Conservation (phyloP, 2,113 vertebrate genomes). For the Phainopepla nitens region DNA sequence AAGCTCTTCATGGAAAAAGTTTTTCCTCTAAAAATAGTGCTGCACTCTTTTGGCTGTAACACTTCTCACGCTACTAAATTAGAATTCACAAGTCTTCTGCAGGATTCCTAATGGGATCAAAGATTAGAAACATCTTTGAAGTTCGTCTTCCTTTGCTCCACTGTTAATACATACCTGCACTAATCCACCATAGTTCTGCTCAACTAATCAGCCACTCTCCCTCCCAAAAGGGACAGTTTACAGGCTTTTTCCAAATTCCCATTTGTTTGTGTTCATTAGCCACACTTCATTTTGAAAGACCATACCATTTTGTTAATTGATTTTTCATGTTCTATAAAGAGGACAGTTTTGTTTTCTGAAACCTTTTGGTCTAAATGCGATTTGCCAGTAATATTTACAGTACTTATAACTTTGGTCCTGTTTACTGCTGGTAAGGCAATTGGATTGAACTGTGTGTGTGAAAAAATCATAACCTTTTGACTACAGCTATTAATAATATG, state of each 20-base stretch:
- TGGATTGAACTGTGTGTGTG: not conserved
- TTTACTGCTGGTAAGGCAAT: not conserved
- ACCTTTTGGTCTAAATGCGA: not conserved
- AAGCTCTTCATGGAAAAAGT: not conserved
- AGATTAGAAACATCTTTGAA: slow-evolving; percentile 51
- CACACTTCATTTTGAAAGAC: slow-evolving; percentile 10
- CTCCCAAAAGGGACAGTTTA: not conserved
- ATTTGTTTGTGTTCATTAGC: slow-evolving; percentile 35
- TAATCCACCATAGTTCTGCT: slow-evolving; percentile 2
- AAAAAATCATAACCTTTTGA: not conserved
- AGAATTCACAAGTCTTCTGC: slow-evolving; percentile 38
- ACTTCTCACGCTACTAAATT: not conserved
- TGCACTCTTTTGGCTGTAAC: not conserved
- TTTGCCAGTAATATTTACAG: not conserved
- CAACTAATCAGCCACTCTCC: not conserved
- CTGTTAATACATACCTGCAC: slow-evolving; percentile 5
- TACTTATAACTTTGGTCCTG: not conserved
- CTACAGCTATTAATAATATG: not conserved
- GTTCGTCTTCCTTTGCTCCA: slow-evolving; percentile 21
- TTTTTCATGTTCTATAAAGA: slow-evolving; percentile 20
- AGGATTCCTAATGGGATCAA: slow-evolving; percentile 47
- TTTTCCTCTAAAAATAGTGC: slow-evolving; percentile 10
- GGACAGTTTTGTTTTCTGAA: not conserved
- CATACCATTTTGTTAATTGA: slow-evolving; percentile 27
- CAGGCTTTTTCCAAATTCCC: not conserved